These are phyloP conservation scores for Pseudomyrmex pallidus DNA, from an alignment of 1,140 invertebrate species.

Conservation along the genomic window DNA sequence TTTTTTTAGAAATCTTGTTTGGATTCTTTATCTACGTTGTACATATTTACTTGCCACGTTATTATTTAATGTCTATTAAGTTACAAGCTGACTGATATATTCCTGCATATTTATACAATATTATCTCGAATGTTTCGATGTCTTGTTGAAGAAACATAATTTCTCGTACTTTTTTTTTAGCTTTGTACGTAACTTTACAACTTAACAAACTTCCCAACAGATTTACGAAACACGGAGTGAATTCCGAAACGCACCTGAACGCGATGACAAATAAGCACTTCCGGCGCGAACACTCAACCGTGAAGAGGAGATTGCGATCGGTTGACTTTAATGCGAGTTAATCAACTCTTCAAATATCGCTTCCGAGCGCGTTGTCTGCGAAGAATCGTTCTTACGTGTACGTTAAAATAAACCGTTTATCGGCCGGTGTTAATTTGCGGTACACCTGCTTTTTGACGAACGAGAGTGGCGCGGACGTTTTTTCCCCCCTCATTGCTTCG, in stretches of 20 bases:
- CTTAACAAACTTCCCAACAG: slow-evolving; percentile 24
- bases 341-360: slow-evolving; percentile 64
- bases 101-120: too few relatives aligned
- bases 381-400: slow-evolving; percentile 27
- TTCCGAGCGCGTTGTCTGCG: slow-evolving; percentile 16
- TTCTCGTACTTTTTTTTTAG: not conserved
- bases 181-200: not conserved
- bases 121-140: too few relatives aligned
- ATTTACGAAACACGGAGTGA: slow-evolving; percentile 14
- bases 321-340: slow-evolving; percentile 38
- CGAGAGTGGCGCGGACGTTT: slow-evolving; percentile 27
- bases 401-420: slow-evolving; percentile 55
- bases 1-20: not conserved
- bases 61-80: too few relatives aligned
- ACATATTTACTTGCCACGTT: too few relatives aligned
- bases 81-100: too few relatives aligned
- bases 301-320: slow-evolving; percentile 34
- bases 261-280: slow-evolving; percentile 51
- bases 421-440: slow-evolving; percentile 61
- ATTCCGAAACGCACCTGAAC: slow-evolving; percentile 31
- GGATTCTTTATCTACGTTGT: too few relatives aligned
- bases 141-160: not conserved
- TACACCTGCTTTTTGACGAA: slow-evolving; percentile 65
- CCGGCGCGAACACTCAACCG: not conserved
- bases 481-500: slow-evolving; percentile 1